Evolutionary conservation across 2,888 invertebrate species (phyloP).

Genomic region (Cataglyphis cursor): DNA sequence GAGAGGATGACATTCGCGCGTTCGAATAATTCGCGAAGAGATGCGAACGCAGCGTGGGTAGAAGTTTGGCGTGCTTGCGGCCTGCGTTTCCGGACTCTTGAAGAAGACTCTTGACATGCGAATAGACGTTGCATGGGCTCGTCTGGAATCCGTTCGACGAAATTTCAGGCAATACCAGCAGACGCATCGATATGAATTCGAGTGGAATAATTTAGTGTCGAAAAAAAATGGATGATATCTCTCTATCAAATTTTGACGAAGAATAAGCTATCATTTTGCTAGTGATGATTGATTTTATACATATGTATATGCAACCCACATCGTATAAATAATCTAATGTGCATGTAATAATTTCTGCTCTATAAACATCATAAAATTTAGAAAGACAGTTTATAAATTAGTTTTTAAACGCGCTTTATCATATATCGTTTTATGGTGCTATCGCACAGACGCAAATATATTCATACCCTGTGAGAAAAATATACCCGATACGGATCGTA

Average conservation of each 20-base stretch:
- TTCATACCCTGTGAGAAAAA: slow-evolving; percentile 35
- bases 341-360: slow-evolving; percentile 11
- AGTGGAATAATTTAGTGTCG: slow-evolving; percentile 19
- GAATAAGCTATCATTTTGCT: neutral
- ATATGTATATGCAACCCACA: neutral
- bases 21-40: slow-evolving; percentile 37
- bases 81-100: neutral
- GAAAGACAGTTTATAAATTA: slow-evolving; percentile 24
- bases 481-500: slow-evolving; percentile 46
- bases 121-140: neutral
- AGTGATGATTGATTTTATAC: neutral
- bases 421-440: slow-evolving; percentile 16
- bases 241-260: neutral
- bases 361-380: neutral
- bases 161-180: slow-evolving; percentile 8
- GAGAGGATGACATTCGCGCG: slow-evolving; percentile 18
- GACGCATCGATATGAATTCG: neutral
- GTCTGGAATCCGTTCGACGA: slow-evolving; percentile 7
- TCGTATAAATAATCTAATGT: slow-evolving; percentile 9
- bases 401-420: slow-evolving; percentile 32
- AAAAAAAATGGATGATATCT: neutral
- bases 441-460: slow-evolving; percentile 17
- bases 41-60: slow-evolving; percentile 13
- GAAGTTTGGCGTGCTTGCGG: slow-evolving; percentile 24
- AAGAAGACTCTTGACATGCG: slow-evolving; percentile 21